Base-by-base conservation (phyloP, 2,888 invertebrate genomes). In the Slavum lentiscoides region DNA sequence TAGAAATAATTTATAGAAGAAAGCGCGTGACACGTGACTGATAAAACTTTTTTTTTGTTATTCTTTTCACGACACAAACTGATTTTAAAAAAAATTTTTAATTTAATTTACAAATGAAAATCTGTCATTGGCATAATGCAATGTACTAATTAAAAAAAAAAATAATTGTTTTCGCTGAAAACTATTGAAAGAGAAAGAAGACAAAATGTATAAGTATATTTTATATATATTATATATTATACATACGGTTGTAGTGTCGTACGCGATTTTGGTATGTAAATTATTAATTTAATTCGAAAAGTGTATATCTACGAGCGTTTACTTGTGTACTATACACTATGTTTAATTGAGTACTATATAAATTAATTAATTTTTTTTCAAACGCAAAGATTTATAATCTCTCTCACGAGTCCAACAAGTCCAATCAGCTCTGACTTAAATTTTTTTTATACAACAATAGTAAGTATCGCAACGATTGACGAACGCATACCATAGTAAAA, bases 111-210 rank as follows among this genome's bases (percentile, higher is more conserved):
- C 19, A 17, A 66, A 37, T 3, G 15, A 49, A 69, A 75, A 19
- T 68, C 53, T n/a, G 53, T 59, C 61, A 69, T 59, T 62, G 69
- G 21, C 55, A 62, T 39, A 55, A 23, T 39, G 21, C 64, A 80
- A 80, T 37, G 64, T 39, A 72, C 55, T 69, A 11, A 49, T 49
- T 49, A 49, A 30, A 30, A 73, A 30, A 30, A 73, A 15, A 37
- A 53, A 19, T 53, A 55, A 68, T 62, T 64, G 49, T 69, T 77
- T 76, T 72, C 55, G 70, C 77, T 80, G 77, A 80, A 80, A 80
- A 80, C 70, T 80, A 62, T 70, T 55, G 23, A 75, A 80, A 64
- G 64, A 80, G 70, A 70, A 80, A 72, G 77, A 80, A 80, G 77
- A 80, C 70, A 80, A 72, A 70, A 70, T 80, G 62, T 55, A 80